Percentiles rank a stretch among this genome's conserved stretches.
Conservation (phyloP, 1,140 invertebrate species). For the Drosophila setifemur region DNA sequence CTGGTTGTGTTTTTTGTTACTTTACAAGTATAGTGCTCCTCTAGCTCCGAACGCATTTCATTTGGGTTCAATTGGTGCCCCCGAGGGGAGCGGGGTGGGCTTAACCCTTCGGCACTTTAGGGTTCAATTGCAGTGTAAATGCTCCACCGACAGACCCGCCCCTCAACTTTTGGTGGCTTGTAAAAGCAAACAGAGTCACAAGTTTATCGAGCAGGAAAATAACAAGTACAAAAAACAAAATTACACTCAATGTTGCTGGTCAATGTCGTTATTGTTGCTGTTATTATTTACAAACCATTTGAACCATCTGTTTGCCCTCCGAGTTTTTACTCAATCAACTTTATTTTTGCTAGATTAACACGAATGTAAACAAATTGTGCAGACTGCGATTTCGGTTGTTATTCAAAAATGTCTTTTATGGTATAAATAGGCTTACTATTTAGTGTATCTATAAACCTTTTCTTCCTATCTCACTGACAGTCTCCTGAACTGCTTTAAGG, state of each 20-base stretch:
- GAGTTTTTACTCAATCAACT: conserved; percentile 1
- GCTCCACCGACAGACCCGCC: conserved; percentile 15
- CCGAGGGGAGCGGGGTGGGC: neutral
- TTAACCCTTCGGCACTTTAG: conserved; percentile 65
- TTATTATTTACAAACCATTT: conserved; percentile 71
- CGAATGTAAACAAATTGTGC: conserved; percentile 45
- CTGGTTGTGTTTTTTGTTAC: neutral
- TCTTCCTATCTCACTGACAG: no score
- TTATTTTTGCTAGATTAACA: conserved; percentile 47
- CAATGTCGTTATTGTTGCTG: conserved; percentile 52
- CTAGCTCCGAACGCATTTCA: conserved; percentile 35
- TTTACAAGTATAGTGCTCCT: conserved; percentile 7
- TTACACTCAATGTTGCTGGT: conserved; percentile 46
- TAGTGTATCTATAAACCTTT: neutral
- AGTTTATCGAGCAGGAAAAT: conserved; percentile 41
- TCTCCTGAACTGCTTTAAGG: no score
- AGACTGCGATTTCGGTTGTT: conserved; percentile 24
- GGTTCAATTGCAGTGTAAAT: conserved; percentile 73
- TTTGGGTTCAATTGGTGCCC: conserved; percentile 12
- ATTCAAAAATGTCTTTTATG: conserved; percentile 1
- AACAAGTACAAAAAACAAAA: conserved; percentile 20
- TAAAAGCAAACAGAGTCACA: conserved; percentile 60
- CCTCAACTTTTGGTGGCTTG: conserved; percentile 21
- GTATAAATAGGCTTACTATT: conserved; percentile 1
- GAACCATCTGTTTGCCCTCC: conserved; percentile 60